phyloP scores from a whole-genome alignment of 2,797 vertebrate species.

The Onychomys arenicola region DNA sequence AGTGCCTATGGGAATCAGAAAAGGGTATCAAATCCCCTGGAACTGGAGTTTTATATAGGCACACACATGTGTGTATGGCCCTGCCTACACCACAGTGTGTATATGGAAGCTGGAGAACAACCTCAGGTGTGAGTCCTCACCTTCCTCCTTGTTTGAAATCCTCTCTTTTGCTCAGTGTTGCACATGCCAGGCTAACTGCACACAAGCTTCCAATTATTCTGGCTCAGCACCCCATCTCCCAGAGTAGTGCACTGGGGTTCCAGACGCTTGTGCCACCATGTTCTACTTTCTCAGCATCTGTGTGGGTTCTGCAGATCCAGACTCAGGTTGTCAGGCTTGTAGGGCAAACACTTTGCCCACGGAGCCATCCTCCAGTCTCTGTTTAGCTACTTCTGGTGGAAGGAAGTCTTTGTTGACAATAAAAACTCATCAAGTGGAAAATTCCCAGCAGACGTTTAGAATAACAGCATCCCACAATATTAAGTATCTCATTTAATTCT shows the following conservation, averaged over 20 bases:
- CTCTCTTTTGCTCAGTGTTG: not conserved
- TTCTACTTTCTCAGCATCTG: not conserved
- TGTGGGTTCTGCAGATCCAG: not conserved
- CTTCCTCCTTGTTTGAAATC: not conserved
- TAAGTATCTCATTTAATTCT: constrained; percentile 23
- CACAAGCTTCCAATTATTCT: not conserved
- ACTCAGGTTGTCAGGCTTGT: not conserved
- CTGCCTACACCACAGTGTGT: not conserved
- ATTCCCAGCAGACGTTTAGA: not conserved
- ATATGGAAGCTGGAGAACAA: not conserved
- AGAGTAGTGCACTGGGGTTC: not conserved
- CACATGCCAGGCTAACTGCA: no score
- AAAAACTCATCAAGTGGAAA: constrained; percentile 16
- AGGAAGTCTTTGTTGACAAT: constrained; percentile 25
- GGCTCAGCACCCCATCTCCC: not conserved
- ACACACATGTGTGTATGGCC: not conserved
- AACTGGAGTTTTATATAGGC: no score
- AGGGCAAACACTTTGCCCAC: not conserved
- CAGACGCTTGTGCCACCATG: not conserved
- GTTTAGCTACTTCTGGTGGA: not conserved
- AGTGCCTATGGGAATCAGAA: not conserved
- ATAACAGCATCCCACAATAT: not conserved
- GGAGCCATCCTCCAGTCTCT: not conserved
- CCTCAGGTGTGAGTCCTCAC: not conserved
- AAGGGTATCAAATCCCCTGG: not conserved